Evolutionary conservation across 2,888 invertebrate genomes (phyloP).

Genomic region (Abrostola triplasia): DNA sequence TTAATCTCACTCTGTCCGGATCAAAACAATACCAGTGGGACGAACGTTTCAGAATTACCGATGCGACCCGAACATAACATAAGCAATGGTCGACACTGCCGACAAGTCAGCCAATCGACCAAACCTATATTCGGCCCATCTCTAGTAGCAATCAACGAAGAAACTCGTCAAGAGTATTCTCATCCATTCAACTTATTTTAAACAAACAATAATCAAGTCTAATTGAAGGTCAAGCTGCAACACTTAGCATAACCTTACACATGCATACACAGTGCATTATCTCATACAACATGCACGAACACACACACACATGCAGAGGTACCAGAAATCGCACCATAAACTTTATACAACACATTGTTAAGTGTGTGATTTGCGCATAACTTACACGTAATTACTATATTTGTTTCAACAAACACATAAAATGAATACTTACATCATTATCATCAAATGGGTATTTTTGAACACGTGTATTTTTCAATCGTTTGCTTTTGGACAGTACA

Average conservation of each 20-base stretch:
- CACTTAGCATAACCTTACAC: constrained; percentile 17
- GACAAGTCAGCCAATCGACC: too few species aligned
- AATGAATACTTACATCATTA: constrained; percentile 12
- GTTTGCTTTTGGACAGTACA: background rate
- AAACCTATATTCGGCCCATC: too few species aligned
- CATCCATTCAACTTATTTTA: background rate
- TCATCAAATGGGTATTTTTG: background rate
- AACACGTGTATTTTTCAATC: background rate
- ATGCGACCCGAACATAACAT: too few species aligned
- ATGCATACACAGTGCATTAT: constrained; percentile 12
- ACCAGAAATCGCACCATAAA: constrained; percentile 43
- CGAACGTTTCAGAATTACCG: too few species aligned
- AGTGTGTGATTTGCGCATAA: constrained; percentile 31
- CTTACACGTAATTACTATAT: constrained; percentile 40
- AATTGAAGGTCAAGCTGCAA: constrained; percentile 44
- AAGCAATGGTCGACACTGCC: too few species aligned
- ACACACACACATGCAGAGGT: constrained; percentile 15
- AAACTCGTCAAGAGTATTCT: background rate
- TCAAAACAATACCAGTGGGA: too few species aligned
- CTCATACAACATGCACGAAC: constrained; percentile 1
- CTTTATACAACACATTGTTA: constrained; percentile 37
- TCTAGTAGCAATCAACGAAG: too few species aligned
- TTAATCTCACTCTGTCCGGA: too few species aligned
- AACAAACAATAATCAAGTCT: constrained; percentile 31
- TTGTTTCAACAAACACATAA: constrained; percentile 31